A percentile compares a stretch with the other conserved stretches of the same genome.
Evolutionary conservation across 2,797 vertebrate genomes (phyloP).

Genomic region (Avahi laniger): DNA sequence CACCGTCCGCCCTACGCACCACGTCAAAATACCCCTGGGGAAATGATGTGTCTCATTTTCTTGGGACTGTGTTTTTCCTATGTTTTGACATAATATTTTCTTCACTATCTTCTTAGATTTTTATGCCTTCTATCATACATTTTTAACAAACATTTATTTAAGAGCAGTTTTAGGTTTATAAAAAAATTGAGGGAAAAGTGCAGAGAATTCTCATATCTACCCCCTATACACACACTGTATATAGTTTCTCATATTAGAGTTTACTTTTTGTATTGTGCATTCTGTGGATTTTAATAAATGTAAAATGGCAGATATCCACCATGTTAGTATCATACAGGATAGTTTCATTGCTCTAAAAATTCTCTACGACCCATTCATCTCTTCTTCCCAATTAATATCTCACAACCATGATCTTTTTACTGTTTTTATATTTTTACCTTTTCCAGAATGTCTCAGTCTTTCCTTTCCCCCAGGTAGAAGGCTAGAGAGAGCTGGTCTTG

Average conservation of each 20-base stretch:
- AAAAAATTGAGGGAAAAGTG: not conserved
- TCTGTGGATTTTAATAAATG: not conserved
- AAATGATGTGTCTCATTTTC: not conserved
- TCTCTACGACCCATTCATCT: not conserved
- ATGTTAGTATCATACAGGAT: not conserved
- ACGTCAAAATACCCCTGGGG: fast-evolving
- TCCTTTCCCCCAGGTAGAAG: not conserved
- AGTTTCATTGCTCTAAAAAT: not conserved
- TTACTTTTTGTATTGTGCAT: not conserved
- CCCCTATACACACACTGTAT: not conserved
- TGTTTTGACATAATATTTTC: not conserved
- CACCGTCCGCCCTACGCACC: no score
- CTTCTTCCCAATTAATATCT: not conserved
- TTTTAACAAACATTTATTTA: not conserved
- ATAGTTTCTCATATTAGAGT: not conserved
- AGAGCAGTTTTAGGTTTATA: not conserved
- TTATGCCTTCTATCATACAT: not conserved
- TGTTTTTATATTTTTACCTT: not conserved
- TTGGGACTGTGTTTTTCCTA: not conserved
- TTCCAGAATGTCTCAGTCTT: not conserved
- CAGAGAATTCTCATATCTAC: not conserved
- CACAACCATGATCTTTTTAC: not conserved
- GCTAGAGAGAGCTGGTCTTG: not conserved
- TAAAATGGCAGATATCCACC: not conserved
- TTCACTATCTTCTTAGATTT: not conserved